These are phyloP conservation scores for Rhorus exstirpatorius DNA, from an alignment of 2,888 invertebrate species.

Conservation along the genomic window DNA sequence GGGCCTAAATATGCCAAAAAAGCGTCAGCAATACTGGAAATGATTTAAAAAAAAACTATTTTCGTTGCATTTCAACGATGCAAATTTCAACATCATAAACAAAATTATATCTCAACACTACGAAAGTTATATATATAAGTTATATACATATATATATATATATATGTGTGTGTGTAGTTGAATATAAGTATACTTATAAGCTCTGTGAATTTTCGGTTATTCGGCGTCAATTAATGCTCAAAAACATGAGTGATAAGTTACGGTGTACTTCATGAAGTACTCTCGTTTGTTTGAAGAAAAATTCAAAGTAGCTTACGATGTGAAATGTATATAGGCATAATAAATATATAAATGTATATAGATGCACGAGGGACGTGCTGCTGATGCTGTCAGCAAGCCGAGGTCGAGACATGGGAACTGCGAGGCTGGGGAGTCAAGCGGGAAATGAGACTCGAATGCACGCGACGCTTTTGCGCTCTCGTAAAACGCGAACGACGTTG, in stretches of 20 bases:
- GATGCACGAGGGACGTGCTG: constrained; percentile 22
- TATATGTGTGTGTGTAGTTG: too few species aligned
- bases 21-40: too few species aligned
- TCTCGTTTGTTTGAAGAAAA: too few species aligned
- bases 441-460: constrained; percentile 68
- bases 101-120: too few species aligned
- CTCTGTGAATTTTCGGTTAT: constrained; percentile 1
- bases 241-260: background rate
- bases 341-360: constrained; percentile 10
- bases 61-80: too few species aligned
- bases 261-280: background rate
- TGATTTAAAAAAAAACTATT: too few species aligned
- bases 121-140: too few species aligned
- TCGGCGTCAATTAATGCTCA: constrained; percentile 6
- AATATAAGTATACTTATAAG: too few species aligned
- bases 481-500: constrained; percentile 70
- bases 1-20: too few species aligned
- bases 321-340: constrained; percentile 8
- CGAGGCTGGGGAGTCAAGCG: constrained; percentile 31
- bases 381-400: constrained; percentile 53
- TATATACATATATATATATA: too few species aligned
- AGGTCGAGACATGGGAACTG: constrained; percentile 32
- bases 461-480: constrained; percentile 70
- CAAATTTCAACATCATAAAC: too few species aligned
- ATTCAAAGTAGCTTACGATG: too few species aligned